These are phyloP conservation scores for Gnatocerus cornutus DNA, from an alignment of 2,888 invertebrate species.

Conservation along the genomic window DNA sequence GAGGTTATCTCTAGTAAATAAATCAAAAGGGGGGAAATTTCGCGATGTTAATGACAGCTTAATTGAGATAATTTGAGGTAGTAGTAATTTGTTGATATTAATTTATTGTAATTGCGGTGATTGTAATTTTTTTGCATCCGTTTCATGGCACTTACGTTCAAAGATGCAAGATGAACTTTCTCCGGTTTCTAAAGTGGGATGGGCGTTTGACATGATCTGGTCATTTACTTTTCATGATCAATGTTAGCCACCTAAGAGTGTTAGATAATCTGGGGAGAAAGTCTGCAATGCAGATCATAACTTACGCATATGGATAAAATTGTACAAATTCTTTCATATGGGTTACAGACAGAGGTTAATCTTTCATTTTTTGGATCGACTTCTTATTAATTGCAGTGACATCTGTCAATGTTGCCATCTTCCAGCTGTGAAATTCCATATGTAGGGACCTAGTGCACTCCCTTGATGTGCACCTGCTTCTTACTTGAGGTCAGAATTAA, in stretches of 20 bases:
- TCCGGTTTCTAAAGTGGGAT: constrained; percentile 55
- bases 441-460: no score
- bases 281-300: not conserved
- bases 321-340: no score
- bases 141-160: constrained; percentile 29
- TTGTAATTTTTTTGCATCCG: constrained; percentile 36
- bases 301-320: constrained; percentile 1
- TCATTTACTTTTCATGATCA: constrained; percentile 19
- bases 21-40: not conserved
- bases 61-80: not conserved
- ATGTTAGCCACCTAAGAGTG: not conserved
- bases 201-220: constrained; percentile 42
- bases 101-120: constrained; percentile 35
- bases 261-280: constrained; percentile 2
- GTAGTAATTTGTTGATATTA: constrained; percentile 3
- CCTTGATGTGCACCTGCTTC: no score
- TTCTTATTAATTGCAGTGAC: no score
- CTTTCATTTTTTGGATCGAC: no score
- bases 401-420: no score
- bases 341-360: no score
- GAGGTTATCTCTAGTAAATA: not conserved
- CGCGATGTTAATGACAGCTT: not conserved
- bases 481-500: no score
- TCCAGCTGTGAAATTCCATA: no score
- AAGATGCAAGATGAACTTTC: constrained; percentile 47